Conservation (phyloP, 2,113 vertebrate species). For the Tinamus guttatus region DNA sequence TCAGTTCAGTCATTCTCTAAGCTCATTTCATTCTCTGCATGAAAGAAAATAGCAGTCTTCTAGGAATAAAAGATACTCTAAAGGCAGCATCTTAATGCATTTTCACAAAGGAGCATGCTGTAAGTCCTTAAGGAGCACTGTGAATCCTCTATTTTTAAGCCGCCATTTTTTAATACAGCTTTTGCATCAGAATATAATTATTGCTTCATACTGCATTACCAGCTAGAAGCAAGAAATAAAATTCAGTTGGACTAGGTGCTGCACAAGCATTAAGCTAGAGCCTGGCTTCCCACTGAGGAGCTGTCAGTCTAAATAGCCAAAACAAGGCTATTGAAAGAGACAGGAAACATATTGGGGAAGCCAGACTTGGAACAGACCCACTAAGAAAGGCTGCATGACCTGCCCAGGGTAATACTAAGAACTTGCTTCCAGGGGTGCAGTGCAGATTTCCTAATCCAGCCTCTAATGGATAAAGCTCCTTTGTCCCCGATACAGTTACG, state of each 20-base stretch:
- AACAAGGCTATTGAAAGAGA: neutral
- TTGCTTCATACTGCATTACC: neutral
- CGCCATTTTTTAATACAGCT: conserved; percentile 6
- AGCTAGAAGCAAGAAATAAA: neutral
- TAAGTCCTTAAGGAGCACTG: conserved; percentile 15
- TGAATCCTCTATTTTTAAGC: conserved; percentile 17
- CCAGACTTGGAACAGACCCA: neutral
- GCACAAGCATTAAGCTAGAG: neutral
- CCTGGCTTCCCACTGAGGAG: neutral
- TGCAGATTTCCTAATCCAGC: neutral
- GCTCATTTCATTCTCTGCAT: conserved; percentile 43
- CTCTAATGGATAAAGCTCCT: neutral
- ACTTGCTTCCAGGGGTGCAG: neutral
- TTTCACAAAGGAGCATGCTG: neutral
- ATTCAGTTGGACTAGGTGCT: neutral
- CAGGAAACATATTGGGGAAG: neutral
- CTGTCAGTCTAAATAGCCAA: neutral
- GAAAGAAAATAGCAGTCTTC: conserved; percentile 43
- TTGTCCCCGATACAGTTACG: neutral
- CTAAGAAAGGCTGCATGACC: neutral
- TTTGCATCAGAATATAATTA: conserved; percentile 3
- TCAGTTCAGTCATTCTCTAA: conserved; percentile 38
- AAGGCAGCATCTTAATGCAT: conserved; percentile 38
- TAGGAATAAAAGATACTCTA: conserved; percentile 41
- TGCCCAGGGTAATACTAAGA: neutral